Evolutionary conservation across 2,113 vertebrate genomes (phyloP).

Genomic region (Microcebus jonahi): DNA sequence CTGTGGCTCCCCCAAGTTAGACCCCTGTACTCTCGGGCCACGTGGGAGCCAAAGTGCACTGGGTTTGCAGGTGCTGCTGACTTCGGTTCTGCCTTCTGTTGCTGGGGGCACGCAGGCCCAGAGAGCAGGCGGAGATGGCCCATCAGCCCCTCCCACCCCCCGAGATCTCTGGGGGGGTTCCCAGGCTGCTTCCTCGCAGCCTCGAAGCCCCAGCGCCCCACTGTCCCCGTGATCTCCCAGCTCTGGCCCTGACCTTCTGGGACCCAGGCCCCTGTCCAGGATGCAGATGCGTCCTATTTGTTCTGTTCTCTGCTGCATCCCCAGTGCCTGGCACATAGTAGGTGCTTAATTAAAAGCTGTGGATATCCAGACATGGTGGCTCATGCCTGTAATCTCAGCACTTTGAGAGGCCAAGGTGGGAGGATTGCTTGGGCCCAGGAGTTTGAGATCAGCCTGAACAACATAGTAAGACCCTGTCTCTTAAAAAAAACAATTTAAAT

Average conservation of each 20-base stretch:
- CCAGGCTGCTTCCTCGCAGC: background rate
- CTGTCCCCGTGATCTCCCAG: background rate
- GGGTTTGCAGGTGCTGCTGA: background rate
- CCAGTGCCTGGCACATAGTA: background rate
- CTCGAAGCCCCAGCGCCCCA: too few species aligned
- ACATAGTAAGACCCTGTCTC: too few species aligned
- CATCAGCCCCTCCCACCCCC: background rate
- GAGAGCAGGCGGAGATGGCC: background rate
- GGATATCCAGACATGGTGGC: too few species aligned
- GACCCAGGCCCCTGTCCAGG: background rate
- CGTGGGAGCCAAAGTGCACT: rapidly evolving
- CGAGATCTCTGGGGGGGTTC: background rate
- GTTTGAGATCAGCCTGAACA: too few species aligned
- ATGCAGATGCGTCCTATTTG: background rate
- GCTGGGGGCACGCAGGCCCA: background rate
- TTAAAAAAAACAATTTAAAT: too few species aligned
- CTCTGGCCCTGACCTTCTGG: background rate
- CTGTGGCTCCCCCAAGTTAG: background rate
- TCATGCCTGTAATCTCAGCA: too few species aligned
- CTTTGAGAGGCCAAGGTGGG: too few species aligned
- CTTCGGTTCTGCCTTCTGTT: background rate
- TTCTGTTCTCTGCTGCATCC: background rate
- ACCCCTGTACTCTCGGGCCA: background rate
- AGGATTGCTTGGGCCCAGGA: too few species aligned
- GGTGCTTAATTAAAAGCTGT: background rate